A percentile compares a stretch with the other conserved stretches of the same genome.
Evolutionary conservation across 2,888 invertebrate species (phyloP).

Genomic region (Papilio protenor): DNA sequence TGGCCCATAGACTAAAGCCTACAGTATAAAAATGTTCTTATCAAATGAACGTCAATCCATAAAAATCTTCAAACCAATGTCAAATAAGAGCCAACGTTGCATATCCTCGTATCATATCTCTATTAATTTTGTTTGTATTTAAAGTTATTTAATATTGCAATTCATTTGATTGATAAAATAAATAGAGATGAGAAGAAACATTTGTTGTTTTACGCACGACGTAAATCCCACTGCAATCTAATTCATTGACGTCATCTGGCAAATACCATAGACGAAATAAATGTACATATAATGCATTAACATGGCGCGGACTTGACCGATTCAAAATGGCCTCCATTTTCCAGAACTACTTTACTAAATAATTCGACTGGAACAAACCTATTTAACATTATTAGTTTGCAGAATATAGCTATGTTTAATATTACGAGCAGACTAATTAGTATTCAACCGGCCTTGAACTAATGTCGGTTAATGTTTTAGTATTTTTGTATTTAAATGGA

Average conservation of each 20-base stretch:
- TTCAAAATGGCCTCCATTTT: slow-evolving; percentile 4
- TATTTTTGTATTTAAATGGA: slow-evolving; percentile 15
- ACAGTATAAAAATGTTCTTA: neutral
- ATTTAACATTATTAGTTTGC: slow-evolving; percentile 3
- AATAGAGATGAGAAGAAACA: neutral
- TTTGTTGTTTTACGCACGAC: slow-evolving; percentile 1
- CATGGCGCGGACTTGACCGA: slow-evolving; percentile 3
- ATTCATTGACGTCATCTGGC: slow-evolving; percentile 22
- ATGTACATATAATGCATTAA: neutral
- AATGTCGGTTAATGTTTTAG: slow-evolving; percentile 16
- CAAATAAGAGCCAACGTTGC: slow-evolving; percentile 1
- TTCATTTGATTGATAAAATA: neutral
- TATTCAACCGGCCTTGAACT: slow-evolving; percentile 38
- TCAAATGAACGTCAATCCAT: neutral
- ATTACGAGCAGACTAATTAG: slow-evolving; percentile 15
- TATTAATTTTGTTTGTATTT: slow-evolving; percentile 7
- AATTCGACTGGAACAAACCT: slow-evolving; percentile 10
- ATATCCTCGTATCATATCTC: neutral
- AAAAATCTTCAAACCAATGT: neutral
- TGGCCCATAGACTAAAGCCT: neutral
- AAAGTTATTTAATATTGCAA: neutral
- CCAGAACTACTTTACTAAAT: neutral
- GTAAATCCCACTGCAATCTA: neutral
- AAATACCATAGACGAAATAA: slow-evolving; percentile 18
- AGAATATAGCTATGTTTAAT: slow-evolving; percentile 12